Evolutionary conservation across 2,113 vertebrate genomes (phyloP).

Genomic region (Ondatra zibethicus): DNA sequence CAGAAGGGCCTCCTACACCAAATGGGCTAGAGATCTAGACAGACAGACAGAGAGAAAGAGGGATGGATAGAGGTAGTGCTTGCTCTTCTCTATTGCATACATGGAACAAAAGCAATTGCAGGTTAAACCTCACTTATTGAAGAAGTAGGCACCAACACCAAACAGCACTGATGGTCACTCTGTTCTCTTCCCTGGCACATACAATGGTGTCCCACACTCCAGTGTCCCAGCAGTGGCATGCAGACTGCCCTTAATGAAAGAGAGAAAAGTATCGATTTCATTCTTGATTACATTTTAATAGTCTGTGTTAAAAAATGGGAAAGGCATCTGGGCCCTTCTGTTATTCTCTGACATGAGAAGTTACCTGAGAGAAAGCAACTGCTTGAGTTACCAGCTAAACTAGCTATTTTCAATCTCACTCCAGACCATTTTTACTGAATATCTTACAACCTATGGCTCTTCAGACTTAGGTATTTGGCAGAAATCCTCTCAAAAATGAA

Average conservation of each 20-base stretch:
- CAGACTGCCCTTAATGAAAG: neutral
- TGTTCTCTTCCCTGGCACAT: neutral
- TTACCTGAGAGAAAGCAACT: neutral
- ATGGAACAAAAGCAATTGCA: too few relatives aligned
- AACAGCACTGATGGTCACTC: neutral
- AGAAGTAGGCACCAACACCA: neutral
- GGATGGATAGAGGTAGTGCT: neutral
- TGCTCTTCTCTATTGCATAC: too few relatives aligned
- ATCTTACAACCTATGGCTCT: neutral
- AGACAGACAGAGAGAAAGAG: neutral
- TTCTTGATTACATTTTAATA: neutral
- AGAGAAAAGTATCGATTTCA: neutral
- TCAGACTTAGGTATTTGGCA: neutral
- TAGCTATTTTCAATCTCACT: neutral
- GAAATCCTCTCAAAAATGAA: neutral
- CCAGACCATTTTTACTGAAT: neutral
- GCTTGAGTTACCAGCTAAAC: neutral
- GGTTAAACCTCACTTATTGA: neutral
- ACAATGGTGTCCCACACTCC: neutral
- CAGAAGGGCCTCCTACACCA: too few relatives aligned
- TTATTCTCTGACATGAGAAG: too few relatives aligned
- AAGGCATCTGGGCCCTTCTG: too few relatives aligned
- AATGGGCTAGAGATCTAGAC: neutral
- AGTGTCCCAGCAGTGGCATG: neutral
- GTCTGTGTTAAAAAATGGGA: neutral